Conservation (phyloP, 2,888 invertebrate genomes). For the Mimumesa dahlbomi region DNA sequence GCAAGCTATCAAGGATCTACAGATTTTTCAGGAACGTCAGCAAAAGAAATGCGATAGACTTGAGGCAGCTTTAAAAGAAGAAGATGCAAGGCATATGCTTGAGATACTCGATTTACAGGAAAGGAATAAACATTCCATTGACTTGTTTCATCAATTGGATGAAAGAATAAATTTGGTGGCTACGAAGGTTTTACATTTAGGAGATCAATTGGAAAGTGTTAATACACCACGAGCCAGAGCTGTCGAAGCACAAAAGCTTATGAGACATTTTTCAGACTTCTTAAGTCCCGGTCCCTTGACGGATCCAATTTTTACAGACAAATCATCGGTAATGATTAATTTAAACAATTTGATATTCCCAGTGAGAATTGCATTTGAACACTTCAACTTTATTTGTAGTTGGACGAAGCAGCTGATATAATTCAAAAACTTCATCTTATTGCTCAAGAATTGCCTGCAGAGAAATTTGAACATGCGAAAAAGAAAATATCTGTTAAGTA, state of each 20-base stretch:
- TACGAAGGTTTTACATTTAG: slow-evolving; percentile 98
- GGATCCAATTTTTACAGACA: slow-evolving; percentile 93
- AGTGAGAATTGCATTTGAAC: background rate
- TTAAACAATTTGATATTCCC: no score
- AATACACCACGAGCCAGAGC: slow-evolving; percentile 96
- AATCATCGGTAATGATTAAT: slow-evolving; percentile 88
- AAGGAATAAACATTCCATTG: slow-evolving; percentile 92
- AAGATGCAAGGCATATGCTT: slow-evolving; percentile 91
- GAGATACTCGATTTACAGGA: slow-evolving; percentile 92
- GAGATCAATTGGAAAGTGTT: slow-evolving; percentile 98
- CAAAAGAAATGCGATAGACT: slow-evolving; percentile 92
- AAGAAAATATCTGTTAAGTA: slow-evolving; percentile 94
- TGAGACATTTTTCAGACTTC: slow-evolving; percentile 96
- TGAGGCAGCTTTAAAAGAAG: slow-evolving; percentile 91
- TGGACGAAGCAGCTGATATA: slow-evolving; percentile 97
- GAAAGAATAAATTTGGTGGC: slow-evolving; percentile 98
- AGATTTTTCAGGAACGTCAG: slow-evolving; percentile 91
- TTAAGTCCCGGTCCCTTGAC: slow-evolving; percentile 91
- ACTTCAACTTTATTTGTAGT: slow-evolving; percentile 79
- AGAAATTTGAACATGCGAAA: slow-evolving; percentile 92
- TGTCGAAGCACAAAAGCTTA: slow-evolving; percentile 95
- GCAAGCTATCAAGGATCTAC: slow-evolving; percentile 92
- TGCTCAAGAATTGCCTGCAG: slow-evolving; percentile 95
- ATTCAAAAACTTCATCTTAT: slow-evolving; percentile 98
- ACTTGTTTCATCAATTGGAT: slow-evolving; percentile 95